Conservation (phyloP, 2,797 vertebrate species). For the Varecia variegata region DNA sequence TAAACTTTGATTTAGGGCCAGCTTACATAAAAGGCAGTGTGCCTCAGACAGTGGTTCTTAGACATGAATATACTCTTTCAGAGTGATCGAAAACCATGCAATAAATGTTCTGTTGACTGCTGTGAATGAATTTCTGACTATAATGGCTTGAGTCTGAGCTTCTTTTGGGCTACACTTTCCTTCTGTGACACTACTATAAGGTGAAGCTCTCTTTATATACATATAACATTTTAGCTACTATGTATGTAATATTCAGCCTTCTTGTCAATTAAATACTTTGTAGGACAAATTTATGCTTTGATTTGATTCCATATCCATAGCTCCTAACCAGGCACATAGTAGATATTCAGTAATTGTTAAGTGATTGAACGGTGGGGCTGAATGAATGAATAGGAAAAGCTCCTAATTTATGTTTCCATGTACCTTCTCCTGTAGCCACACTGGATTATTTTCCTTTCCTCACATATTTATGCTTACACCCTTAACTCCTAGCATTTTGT, state of each 20-base stretch:
- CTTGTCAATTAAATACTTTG: not conserved
- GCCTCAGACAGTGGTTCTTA: not conserved
- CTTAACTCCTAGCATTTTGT: not conserved
- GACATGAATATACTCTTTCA: not conserved
- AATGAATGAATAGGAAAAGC: not conserved
- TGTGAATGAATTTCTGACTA: not conserved
- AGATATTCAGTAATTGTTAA: not conserved
- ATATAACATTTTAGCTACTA: not conserved
- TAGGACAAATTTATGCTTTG: not conserved
- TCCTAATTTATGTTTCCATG: not conserved
- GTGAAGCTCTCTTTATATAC: not conserved
- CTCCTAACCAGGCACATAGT: not conserved
- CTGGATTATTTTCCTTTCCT: constrained; percentile 5
- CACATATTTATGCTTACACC: not conserved
- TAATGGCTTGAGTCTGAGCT: not conserved
- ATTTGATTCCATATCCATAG: not conserved
- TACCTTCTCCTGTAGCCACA: not conserved
- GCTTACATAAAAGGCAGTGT: not conserved
- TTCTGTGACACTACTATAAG: not conserved
- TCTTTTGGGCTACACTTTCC: not conserved
- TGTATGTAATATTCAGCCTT: not conserved
- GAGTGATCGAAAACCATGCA: not conserved
- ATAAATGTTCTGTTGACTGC: not conserved
- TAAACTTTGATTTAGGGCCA: not conserved
- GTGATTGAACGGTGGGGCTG: not conserved